A percentile compares a stretch with the other conserved stretches of the same genome.
Conservation (phyloP, 1,140 invertebrate genomes). For the Penaeus vannamei region DNA sequence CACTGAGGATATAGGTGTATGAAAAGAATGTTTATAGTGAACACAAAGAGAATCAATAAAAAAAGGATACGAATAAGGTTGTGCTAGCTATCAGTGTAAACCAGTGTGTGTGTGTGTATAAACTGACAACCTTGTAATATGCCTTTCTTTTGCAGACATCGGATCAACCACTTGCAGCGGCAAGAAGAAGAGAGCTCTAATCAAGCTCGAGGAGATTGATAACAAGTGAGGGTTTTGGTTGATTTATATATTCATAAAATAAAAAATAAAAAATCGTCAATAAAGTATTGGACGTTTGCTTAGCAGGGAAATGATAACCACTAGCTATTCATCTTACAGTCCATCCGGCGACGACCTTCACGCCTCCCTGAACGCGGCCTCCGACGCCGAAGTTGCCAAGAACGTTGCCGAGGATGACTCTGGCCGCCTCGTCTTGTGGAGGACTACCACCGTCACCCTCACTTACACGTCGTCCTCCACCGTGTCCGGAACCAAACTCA, state of each 20-base stretch:
- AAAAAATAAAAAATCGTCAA: no score
- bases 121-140: no score
- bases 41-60: no score
- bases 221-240: not conserved
- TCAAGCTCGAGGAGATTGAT: not conserved
- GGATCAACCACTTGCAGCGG: not conserved
- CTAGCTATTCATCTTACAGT: not conserved
- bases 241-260: not conserved
- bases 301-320: no score
- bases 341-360: not conserved
- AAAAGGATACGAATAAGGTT: no score
- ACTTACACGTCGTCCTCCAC: slow-evolving; percentile 19
- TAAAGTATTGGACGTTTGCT: no score
- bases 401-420: not conserved
- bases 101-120: no score
- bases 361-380: not conserved
- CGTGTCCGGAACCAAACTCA: slow-evolving; percentile 1
- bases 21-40: no score
- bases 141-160: not conserved
- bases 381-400: not conserved
- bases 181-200: not conserved
- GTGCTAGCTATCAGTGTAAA: no score
- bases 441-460: not conserved
- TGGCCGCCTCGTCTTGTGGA: not conserved
- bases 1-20: no score